phyloP scores from a whole-genome alignment of 2,797 vertebrate species.

The Neostethus bicornis region DNA sequence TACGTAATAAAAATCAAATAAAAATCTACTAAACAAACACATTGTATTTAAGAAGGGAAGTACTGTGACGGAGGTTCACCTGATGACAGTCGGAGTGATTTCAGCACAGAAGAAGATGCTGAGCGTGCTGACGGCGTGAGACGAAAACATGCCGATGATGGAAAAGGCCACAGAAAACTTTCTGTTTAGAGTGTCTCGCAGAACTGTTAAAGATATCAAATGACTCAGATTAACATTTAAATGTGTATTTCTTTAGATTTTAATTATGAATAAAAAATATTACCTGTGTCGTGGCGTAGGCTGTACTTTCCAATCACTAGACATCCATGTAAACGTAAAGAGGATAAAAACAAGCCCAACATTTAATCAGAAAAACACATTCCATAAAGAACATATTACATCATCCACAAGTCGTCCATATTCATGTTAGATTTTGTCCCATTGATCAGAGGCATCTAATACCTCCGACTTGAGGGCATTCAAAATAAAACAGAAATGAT shows the following conservation, averaged over 20 bases:
- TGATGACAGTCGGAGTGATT: conserved; percentile 97
- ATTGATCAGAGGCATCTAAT: too few relatives aligned
- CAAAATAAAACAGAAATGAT: too few relatives aligned
- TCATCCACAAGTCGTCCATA: too few relatives aligned
- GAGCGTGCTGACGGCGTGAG: conserved; percentile 93
- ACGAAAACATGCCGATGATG: conserved; percentile 98
- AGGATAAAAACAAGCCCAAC: conserved; percentile 21
- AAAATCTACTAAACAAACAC: not conserved
- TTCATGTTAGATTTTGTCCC: too few relatives aligned
- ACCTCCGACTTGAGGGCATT: too few relatives aligned
- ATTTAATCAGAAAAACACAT: too few relatives aligned
- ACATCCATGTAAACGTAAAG: conserved; percentile 22
- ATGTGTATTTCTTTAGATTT: not conserved
- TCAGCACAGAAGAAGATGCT: conserved; percentile 98
- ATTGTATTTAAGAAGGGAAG: not conserved
- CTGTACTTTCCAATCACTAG: conserved; percentile 84
- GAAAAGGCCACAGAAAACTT: conserved; percentile 95
- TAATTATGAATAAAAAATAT: not conserved
- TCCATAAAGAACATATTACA: too few relatives aligned
- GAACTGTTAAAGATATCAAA: conserved; percentile 70
- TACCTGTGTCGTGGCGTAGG: conserved; percentile 81
- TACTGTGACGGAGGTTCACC: conserved; percentile 74
- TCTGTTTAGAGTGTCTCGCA: conserved; percentile 91
- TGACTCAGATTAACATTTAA: not conserved
- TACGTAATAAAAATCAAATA: too few relatives aligned